phyloP scores from a whole-genome alignment of 64 coral and sea anemone genomes.

The Exaiptasia diaphana region DNA sequence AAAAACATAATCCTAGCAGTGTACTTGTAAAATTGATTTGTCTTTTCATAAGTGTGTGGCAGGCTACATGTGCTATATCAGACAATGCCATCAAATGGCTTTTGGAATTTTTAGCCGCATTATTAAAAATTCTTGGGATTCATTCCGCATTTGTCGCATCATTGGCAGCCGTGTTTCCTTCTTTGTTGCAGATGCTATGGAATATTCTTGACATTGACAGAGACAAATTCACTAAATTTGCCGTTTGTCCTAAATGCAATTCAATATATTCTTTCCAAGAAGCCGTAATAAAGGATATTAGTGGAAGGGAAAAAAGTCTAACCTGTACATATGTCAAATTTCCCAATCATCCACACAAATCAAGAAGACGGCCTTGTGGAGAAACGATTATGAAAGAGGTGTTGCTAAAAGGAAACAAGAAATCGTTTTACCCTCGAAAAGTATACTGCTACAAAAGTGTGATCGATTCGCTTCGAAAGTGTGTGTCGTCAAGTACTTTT shows the following conservation, averaged over 20 bases:
- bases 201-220: conserved; percentile 22
- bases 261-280: conserved; percentile 44
- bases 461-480: conserved; percentile 1
- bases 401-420: background rate
- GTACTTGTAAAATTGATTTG: conserved; percentile 14
- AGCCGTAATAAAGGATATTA: background rate
- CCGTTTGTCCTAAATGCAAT: conserved; percentile 58
- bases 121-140: background rate
- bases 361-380: background rate
- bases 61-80: background rate
- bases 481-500: conserved; percentile 19
- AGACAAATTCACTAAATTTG: conserved; percentile 43
- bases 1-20: too few relatives aligned
- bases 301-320: background rate
- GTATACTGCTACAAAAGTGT: conserved; percentile 60
- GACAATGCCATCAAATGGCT: background rate
- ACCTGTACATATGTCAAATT: background rate
- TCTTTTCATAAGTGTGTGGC: background rate
- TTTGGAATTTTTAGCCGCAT: background rate
- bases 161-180: background rate
- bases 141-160: background rate
- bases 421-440: conserved; percentile 9
- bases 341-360: conserved; percentile 35
- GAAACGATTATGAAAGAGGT: conserved; percentile 49
- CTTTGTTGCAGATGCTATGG: background rate